A percentile compares a stretch with the other conserved stretches of the same genome.
phyloP scores from a whole-genome alignment of 35 echinoderm and acorn worm genomes.

The Apostichopus japonicus region DNA sequence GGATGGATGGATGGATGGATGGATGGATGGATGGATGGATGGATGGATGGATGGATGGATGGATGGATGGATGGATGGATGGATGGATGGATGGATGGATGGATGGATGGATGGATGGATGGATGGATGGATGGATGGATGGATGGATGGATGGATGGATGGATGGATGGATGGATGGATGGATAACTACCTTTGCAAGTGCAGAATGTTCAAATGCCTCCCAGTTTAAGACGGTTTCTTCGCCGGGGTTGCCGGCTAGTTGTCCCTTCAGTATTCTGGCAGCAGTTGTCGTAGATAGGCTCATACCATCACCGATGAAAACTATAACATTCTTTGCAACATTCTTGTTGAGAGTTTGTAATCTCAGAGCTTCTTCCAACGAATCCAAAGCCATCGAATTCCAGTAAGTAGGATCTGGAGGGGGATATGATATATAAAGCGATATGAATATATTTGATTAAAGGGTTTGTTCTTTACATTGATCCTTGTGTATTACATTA shows the following conservation, averaged over 20 bases:
- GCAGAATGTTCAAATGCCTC: slow-evolving; percentile 35
- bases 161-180: no score
- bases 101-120: no score
- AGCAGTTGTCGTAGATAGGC: slow-evolving; percentile 73
- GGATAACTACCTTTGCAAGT: slow-evolving; percentile 22
- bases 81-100: no score
- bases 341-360: slow-evolving; percentile 62
- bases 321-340: slow-evolving; percentile 76
- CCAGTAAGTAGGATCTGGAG: slow-evolving; percentile 66
- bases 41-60: no score
- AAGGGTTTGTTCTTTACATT: background rate
- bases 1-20: no score
- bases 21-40: no score
- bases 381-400: slow-evolving; percentile 61
- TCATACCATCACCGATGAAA: slow-evolving; percentile 85
- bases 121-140: no score
- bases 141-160: no score
- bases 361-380: slow-evolving; percentile 58
- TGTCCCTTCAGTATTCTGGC: slow-evolving; percentile 81
- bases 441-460: background rate
- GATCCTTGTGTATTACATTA: background rate
- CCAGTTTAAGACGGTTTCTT: slow-evolving; percentile 14
- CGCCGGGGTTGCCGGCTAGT: slow-evolving; percentile 28
- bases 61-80: no score
- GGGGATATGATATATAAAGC: background rate